Conservation (phyloP, 2,797 vertebrate species). For the Darevskia mixta region DNA sequence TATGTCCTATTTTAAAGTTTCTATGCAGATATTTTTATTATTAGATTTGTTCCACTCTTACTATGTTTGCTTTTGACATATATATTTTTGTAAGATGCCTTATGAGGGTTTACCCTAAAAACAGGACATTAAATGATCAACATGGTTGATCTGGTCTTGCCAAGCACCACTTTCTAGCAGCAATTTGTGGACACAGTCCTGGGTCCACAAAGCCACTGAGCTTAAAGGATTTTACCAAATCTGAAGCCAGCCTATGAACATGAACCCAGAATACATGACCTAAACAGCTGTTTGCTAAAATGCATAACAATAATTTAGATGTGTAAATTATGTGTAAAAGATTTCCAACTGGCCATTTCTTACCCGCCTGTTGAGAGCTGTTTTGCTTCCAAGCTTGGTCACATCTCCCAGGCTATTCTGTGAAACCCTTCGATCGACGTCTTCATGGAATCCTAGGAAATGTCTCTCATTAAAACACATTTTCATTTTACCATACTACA, state of each 20-base stretch:
- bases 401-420: conserved; percentile 94
- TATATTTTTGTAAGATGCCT: neutral
- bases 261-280: neutral
- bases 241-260: neutral
- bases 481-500: neutral
- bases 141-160: neutral
- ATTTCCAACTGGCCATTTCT: conserved; percentile 56
- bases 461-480: neutral
- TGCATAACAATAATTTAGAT: neutral
- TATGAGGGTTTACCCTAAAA: neutral
- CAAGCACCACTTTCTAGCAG: neutral
- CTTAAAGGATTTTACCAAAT: neutral
- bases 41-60: neutral
- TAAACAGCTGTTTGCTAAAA: neutral
- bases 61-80: neutral
- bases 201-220: neutral
- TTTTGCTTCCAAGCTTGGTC: conserved; percentile 94
- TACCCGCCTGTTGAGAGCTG: conserved; percentile 91
- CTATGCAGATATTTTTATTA: neutral
- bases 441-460: conserved; percentile 88
- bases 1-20: neutral
- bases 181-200: neutral
- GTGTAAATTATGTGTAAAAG: neutral
- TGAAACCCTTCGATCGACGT: conserved; percentile 92
- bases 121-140: neutral